These are phyloP conservation scores for Gonocerus acuteangulatus DNA, from an alignment of 2,888 invertebrate genomes.

Conservation along the genomic window DNA sequence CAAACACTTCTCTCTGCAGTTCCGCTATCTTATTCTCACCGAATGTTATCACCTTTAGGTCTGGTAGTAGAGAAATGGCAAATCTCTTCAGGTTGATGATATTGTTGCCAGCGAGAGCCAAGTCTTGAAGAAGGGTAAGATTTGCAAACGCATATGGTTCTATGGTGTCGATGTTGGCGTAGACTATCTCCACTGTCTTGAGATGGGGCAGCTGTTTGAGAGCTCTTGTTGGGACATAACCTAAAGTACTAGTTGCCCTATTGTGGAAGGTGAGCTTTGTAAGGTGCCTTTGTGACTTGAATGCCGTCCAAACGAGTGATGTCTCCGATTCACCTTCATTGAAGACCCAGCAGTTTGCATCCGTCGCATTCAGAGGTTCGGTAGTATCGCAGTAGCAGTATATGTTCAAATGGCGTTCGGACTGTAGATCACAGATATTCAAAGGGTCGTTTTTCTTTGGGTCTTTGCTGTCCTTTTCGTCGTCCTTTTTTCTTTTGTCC, in stretches of 20 bases:
- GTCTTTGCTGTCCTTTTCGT: slow-evolving; percentile 20
- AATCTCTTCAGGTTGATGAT: slow-evolving; percentile 60
- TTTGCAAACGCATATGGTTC: slow-evolving; percentile 67
- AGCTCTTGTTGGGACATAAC: slow-evolving; percentile 63
- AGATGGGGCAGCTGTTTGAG: slow-evolving; percentile 59
- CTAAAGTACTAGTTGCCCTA: slow-evolving; percentile 59
- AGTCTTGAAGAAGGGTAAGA: slow-evolving; percentile 58
- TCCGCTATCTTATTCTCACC: slow-evolving; percentile 70
- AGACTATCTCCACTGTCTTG: slow-evolving; percentile 60
- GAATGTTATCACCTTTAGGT: slow-evolving; percentile 60
- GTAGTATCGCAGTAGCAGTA: slow-evolving; percentile 61
- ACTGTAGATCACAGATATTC: slow-evolving; percentile 39
- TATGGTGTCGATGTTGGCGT: slow-evolving; percentile 62
- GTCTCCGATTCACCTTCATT: slow-evolving; percentile 58
- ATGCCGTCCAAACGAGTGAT: slow-evolving; percentile 66
- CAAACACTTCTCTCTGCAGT: slow-evolving; percentile 63
- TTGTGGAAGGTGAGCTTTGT: slow-evolving; percentile 64
- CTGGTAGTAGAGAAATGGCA: slow-evolving; percentile 65
- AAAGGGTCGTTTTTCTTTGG: slow-evolving; percentile 26
- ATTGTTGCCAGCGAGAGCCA: slow-evolving; percentile 60
- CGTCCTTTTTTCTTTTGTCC: slow-evolving; percentile 23
- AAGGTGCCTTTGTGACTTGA: slow-evolving; percentile 62
- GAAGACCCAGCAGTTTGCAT: slow-evolving; percentile 72
- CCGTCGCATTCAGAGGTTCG: slow-evolving; percentile 53
- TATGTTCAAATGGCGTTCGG: slow-evolving; percentile 42